Evolutionary conservation across 1,140 invertebrate species (phyloP).

Genomic region (Drosophila pseudoananassae): DNA sequence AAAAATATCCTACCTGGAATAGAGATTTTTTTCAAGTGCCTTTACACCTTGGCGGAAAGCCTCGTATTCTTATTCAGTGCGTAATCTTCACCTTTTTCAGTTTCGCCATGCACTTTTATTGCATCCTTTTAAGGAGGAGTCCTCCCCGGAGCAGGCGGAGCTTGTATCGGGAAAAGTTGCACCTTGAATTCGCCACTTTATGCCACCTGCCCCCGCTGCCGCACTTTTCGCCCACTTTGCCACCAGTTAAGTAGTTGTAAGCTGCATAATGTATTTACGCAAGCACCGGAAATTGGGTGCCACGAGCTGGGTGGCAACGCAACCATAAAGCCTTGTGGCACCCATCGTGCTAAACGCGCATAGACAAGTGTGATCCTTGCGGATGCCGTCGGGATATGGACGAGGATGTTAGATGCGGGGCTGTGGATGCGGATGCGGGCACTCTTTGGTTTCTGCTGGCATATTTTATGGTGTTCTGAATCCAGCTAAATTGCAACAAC

Average conservation of each 20-base stretch:
- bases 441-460: slow-evolving; percentile 58
- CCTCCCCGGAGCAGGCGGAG: slow-evolving; percentile 4
- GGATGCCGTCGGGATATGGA: slow-evolving; percentile 34
- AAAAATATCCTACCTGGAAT: too few relatives aligned
- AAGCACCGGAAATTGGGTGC: slow-evolving; percentile 80
- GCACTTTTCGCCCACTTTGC: slow-evolving; percentile 17
- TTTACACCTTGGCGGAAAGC: slow-evolving; percentile 38
- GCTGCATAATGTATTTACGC: slow-evolving; percentile 81
- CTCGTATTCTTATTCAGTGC: slow-evolving; percentile 74
- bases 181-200: slow-evolving; percentile 73
- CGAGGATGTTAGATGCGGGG: neutral
- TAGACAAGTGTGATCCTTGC: slow-evolving; percentile 72
- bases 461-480: slow-evolving; percentile 72
- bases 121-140: slow-evolving; percentile 41
- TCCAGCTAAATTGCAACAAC: slow-evolving; percentile 61
- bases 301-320: slow-evolving; percentile 38
- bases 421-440: slow-evolving; percentile 22
- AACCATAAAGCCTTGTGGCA: slow-evolving; percentile 52
- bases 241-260: slow-evolving; percentile 74
- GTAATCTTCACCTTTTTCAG: slow-evolving; percentile 78
- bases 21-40: slow-evolving; percentile 8
- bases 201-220: slow-evolving; percentile 35
- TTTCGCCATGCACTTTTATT: slow-evolving; percentile 72
- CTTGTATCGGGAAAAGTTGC: slow-evolving; percentile 77
- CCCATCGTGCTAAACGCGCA: slow-evolving; percentile 66